These are phyloP conservation scores for Aptenodytes patagonicus DNA, from an alignment of 2,113 vertebrate genomes.

Conservation along the genomic window DNA sequence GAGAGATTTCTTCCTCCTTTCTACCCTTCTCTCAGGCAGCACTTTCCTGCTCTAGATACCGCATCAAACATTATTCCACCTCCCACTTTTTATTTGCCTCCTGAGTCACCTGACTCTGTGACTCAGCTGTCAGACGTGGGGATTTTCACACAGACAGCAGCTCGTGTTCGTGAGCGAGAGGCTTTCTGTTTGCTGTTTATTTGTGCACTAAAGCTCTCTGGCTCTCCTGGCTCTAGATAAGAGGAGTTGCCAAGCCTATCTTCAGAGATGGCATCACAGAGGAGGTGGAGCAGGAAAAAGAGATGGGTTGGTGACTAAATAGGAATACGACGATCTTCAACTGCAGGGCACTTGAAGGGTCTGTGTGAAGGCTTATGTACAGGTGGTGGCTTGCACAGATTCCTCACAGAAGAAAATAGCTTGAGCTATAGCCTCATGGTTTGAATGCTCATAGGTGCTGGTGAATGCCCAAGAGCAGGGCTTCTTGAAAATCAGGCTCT, in stretches of 20 bases:
- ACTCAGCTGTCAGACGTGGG: conserved; percentile 44
- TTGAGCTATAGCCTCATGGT: not conserved
- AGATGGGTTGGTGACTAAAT: not conserved
- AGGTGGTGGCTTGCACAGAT: not conserved
- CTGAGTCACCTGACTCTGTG: not conserved
- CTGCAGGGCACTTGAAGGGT: not conserved
- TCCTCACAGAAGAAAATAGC: not conserved
- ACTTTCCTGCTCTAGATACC: not conserved
- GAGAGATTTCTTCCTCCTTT: not conserved
- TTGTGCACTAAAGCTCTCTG: not conserved
- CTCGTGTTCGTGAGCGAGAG: not conserved
- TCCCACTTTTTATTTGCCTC: conserved; percentile 43
- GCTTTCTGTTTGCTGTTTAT: conserved; percentile 1
- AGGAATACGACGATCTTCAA: not conserved
- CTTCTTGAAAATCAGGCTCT: not conserved
- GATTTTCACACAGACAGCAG: conserved; percentile 38
- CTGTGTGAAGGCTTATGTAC: not conserved
- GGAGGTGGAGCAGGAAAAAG: conserved; percentile 1
- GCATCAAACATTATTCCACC: conserved; percentile 26
- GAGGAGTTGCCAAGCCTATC: conserved; percentile 23
- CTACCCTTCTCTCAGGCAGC: not conserved
- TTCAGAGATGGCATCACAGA: conserved; percentile 24
- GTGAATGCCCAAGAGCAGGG: not conserved
- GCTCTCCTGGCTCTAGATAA: conserved; percentile 18
- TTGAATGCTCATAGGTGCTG: not conserved